Conservation (phyloP, 53 echinoderm and acorn worm species). For the Patiria pectinifera region DNA sequence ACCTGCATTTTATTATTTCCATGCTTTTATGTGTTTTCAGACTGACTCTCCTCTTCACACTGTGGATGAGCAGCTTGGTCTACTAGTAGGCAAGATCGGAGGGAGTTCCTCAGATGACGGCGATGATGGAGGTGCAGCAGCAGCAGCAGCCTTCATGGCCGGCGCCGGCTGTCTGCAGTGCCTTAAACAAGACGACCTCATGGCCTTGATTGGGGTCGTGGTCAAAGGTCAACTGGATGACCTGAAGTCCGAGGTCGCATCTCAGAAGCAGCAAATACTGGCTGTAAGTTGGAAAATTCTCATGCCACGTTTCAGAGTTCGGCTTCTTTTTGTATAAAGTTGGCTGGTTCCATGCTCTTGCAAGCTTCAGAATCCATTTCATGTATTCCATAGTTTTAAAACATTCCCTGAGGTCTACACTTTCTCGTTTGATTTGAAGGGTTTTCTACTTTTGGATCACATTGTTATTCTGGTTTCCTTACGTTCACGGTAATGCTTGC, state of each 20-base stretch:
- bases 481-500: too few species aligned
- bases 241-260: conserved; percentile 65
- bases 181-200: conserved; percentile 71
- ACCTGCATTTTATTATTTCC: not conserved
- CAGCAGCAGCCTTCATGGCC: conserved; percentile 32
- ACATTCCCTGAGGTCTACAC: not conserved
- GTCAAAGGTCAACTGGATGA: conserved; percentile 71
- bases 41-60: conserved; percentile 54
- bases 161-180: conserved; percentile 76
- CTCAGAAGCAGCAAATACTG: conserved; percentile 76
- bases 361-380: not conserved
- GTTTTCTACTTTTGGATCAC: too few species aligned
- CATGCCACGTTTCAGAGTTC: not conserved
- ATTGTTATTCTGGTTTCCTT: too few species aligned
- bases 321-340: too few species aligned
- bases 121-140: conserved; percentile 24
- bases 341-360: too few species aligned
- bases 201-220: conserved; percentile 63
- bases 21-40: conserved; percentile 10
- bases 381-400: not conserved
- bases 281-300: conserved; percentile 60
- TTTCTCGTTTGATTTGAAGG: too few species aligned
- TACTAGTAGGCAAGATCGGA: conserved; percentile 46
- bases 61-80: conserved; percentile 43
- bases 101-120: conserved; percentile 4